Evolutionary conservation across 2,113 vertebrate genomes (phyloP).

Genomic region (Prionailurus bengalensis): DNA sequence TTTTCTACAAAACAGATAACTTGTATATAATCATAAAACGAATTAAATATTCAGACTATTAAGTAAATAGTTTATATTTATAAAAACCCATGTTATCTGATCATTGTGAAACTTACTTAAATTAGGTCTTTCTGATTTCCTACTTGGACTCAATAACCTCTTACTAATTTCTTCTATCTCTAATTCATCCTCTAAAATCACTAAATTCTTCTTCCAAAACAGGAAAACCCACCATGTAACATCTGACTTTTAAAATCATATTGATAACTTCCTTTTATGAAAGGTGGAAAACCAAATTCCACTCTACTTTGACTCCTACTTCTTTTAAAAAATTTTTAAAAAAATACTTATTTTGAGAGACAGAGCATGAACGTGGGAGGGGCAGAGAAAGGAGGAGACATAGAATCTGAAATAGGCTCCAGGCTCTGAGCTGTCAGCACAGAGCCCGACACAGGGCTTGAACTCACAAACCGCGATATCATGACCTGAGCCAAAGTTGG

Average conservation of each 20-base stretch:
- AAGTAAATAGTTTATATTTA: conserved; percentile 27
- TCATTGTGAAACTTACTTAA: conserved; percentile 10
- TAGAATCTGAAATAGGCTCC: no score
- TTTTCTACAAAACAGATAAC: conserved; percentile 40
- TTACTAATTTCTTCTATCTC: background rate
- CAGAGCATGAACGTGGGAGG: no score
- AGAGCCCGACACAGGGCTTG: no score
- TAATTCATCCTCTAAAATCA: background rate
- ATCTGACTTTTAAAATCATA: background rate
- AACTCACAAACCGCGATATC: no score
- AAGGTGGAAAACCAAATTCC: background rate
- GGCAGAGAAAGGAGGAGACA: no score
- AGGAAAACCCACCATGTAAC: background rate
- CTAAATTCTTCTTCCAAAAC: conserved; percentile 23
- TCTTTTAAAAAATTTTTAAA: no score
- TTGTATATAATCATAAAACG: conserved; percentile 37
- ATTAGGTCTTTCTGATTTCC: background rate
- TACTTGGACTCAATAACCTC: background rate
- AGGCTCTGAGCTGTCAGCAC: no score
- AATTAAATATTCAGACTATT: conserved; percentile 45
- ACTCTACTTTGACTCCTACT: background rate
- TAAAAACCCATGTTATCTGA: background rate
- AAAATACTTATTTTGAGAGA: no score
- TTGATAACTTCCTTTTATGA: background rate
- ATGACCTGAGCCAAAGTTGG: no score